Evolutionary conservation across 2,113 vertebrate species (phyloP).

Genomic region (Petrocephalus zakoni): DNA sequence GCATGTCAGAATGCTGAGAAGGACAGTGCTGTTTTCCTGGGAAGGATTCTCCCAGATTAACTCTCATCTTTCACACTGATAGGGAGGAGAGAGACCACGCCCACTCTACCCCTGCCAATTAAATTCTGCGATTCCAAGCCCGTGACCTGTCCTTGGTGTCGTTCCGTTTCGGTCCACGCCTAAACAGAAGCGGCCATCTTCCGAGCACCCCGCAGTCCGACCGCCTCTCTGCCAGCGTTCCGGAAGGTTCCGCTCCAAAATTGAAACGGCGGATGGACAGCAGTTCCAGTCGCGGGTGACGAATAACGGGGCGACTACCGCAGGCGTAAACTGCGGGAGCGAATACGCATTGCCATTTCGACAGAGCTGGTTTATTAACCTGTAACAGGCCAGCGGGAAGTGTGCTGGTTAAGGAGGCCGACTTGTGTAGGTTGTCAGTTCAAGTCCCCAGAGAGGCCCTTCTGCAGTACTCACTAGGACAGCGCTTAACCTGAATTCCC

Average conservation of each 20-base stretch:
- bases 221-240: background rate
- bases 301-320: background rate
- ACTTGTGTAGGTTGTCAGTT: slow-evolving; percentile 1
- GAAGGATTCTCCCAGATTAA: background rate
- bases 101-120: background rate
- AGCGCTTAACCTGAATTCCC: slow-evolving; percentile 2
- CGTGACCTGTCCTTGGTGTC: background rate
- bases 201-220: background rate
- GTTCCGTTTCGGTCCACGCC: background rate
- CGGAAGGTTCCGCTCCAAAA: background rate
- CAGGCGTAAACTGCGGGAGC: background rate
- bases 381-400: background rate
- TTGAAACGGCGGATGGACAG: background rate
- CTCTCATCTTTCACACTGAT: background rate
- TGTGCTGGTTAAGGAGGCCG: background rate
- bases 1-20: slow-evolving; percentile 1
- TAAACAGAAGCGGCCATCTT: too few species aligned
- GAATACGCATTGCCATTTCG: background rate
- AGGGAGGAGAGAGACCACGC: background rate
- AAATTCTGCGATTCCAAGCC: background rate
- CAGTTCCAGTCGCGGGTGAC: background rate
- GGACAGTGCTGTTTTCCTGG: background rate
- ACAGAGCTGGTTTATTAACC: background rate
- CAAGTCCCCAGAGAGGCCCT: background rate
- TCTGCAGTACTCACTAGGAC: background rate